A percentile compares a stretch with the other conserved stretches of the same genome.
phyloP scores from a whole-genome alignment of 2,113 vertebrate species.

The Centrocercus urophasianus region DNA sequence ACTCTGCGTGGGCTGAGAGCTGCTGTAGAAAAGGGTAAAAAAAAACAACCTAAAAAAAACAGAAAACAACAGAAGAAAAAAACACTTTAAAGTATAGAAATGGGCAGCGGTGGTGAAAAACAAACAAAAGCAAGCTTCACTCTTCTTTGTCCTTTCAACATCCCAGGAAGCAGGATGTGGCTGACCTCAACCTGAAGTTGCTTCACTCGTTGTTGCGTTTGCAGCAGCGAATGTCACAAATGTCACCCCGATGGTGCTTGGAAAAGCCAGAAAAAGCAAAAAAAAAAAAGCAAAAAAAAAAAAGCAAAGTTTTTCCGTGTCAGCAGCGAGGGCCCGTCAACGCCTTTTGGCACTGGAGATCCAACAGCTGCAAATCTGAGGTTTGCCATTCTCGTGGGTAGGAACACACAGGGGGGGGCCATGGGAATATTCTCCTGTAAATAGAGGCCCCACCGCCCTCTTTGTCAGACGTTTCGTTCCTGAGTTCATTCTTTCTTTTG shows the following conservation, averaged over 20 bases:
- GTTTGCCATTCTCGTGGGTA: no score
- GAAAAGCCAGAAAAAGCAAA: not conserved
- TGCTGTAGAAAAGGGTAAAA: not conserved
- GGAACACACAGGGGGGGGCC: no score
- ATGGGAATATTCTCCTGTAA: no score
- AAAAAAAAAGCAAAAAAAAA: no score
- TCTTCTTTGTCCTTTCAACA: not conserved
- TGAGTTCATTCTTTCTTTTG: no score
- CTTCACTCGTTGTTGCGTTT: not conserved
- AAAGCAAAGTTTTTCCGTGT: no score
- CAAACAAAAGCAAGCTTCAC: not conserved
- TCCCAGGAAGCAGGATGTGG: conserved; percentile 67
- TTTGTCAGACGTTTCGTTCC: no score
- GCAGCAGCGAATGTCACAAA: not conserved
- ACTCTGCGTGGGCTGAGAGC: not conserved
- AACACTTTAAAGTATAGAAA: not conserved
- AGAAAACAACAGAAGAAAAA: not conserved
- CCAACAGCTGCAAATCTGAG: no score
- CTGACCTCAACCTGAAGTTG: conserved; percentile 11
- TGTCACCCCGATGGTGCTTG: not conserved
- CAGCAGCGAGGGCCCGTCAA: no score
- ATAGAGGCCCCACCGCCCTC: no score
- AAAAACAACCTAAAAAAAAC: not conserved
- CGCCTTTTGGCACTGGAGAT: no score
- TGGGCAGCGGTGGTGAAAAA: not conserved